These are phyloP conservation scores for Percopsis transmontana DNA, from an alignment of 2,113 vertebrate genomes.

Conservation along the genomic window DNA sequence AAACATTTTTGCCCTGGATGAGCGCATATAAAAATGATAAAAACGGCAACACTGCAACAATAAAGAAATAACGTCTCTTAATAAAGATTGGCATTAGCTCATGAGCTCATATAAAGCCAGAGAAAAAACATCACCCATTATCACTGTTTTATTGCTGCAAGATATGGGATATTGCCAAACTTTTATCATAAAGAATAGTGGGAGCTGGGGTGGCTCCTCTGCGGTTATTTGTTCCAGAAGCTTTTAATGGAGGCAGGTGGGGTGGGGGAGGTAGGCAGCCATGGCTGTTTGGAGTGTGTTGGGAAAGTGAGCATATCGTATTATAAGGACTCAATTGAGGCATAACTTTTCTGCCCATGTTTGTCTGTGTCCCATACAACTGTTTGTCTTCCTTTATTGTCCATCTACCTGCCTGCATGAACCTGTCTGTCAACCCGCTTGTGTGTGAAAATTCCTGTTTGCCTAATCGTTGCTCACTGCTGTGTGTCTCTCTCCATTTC, in stretches of 20 bases:
- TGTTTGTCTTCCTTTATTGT: slow-evolving; percentile 49
- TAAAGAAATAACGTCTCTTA: slow-evolving; percentile 41
- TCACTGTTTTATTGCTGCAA: slow-evolving; percentile 54
- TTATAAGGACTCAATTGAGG: slow-evolving; percentile 25
- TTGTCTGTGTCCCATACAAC: slow-evolving; percentile 31
- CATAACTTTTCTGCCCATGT: slow-evolving; percentile 35
- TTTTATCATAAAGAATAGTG: slow-evolving; percentile 37
- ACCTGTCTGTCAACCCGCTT: neutral
- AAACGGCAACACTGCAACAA: neutral
- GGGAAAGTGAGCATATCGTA: slow-evolving; percentile 39
- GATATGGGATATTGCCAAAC: slow-evolving; percentile 41
- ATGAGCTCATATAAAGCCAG: slow-evolving; percentile 45
- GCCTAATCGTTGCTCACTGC: neutral
- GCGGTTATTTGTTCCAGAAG: slow-evolving; percentile 42
- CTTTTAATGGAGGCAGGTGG: slow-evolving; percentile 37
- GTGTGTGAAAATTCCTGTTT: slow-evolving; percentile 1
- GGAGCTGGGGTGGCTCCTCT: slow-evolving; percentile 1
- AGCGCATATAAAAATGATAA: slow-evolving; percentile 22
- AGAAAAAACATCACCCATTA: slow-evolving; percentile 44
- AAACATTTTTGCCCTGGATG: neutral
- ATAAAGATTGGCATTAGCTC: slow-evolving; percentile 18
- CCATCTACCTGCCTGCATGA: slow-evolving; percentile 31
- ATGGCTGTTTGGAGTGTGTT: slow-evolving; percentile 31
- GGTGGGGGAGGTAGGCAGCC: slow-evolving; percentile 26
- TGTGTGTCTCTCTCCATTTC: slow-evolving; percentile 2